Conservation (phyloP, 2,797 vertebrate genomes). For the Poeciliopsis turneri region DNA sequence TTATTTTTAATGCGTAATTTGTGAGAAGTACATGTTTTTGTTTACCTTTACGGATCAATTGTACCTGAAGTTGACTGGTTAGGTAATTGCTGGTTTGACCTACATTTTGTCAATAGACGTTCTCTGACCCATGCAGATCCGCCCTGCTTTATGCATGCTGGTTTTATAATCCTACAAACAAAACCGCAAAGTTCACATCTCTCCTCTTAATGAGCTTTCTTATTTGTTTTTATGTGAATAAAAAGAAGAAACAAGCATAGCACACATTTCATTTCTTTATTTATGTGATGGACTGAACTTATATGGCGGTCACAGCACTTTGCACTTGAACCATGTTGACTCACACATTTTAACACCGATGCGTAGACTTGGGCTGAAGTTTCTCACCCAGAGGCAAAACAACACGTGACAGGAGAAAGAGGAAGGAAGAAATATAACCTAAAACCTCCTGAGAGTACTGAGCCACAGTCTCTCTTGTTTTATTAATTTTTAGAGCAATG, state of each 20-base stretch:
- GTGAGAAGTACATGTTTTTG: background rate
- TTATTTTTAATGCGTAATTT: slow-evolving; percentile 1
- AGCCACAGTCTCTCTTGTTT: too few relatives aligned
- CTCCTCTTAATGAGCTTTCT: slow-evolving; percentile 44
- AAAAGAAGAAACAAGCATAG: background rate
- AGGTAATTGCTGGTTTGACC: slow-evolving; percentile 1
- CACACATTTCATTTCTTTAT: background rate
- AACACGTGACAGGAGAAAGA: too few relatives aligned
- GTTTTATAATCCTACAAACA: background rate
- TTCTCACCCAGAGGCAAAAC: background rate
- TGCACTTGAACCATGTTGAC: background rate
- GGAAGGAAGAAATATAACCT: too few relatives aligned
- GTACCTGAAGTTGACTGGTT: background rate
- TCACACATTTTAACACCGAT: background rate
- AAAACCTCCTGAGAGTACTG: too few relatives aligned
- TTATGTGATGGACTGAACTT: background rate
- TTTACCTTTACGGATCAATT: background rate
- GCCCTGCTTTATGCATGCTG: background rate
- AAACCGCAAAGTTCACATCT: slow-evolving; percentile 1
- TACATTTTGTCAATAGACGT: background rate
- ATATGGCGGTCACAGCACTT: background rate
- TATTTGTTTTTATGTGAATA: background rate
- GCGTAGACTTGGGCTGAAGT: background rate
- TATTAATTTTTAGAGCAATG: background rate
- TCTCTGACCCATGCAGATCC: background rate